Percentiles rank a stretch among this genome's conserved stretches.
These are phyloP conservation scores for Metopolophium dirhodum DNA, from an alignment of 1,140 invertebrate genomes.

Conservation along the genomic window DNA sequence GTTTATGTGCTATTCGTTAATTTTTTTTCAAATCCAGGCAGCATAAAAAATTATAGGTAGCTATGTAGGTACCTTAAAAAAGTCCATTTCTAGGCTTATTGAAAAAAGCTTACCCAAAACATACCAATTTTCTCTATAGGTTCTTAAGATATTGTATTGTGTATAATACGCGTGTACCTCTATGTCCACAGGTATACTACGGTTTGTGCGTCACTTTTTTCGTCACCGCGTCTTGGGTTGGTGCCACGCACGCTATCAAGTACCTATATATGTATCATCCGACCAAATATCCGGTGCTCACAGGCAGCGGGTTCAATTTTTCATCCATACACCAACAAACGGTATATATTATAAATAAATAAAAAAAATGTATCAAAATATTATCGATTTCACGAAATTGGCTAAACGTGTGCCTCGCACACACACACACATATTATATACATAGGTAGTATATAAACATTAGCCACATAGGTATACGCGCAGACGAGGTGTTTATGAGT, in stretches of 20 bases:
- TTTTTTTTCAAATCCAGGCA: background rate
- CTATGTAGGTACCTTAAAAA: background rate
- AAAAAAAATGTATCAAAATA: background rate
- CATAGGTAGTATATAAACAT: no score
- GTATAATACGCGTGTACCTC: background rate
- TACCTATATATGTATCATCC: conserved; percentile 72
- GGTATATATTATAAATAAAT: background rate
- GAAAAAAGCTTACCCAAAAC: background rate
- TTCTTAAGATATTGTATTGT: background rate
- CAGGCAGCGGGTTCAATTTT: conserved; percentile 17
- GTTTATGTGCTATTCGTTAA: background rate
- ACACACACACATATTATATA: background rate
- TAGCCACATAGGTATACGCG: background rate
- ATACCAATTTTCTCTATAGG: background rate
- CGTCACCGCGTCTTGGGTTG: conserved; percentile 87
- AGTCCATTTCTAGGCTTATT: background rate
- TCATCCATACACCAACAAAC: conserved; percentile 51
- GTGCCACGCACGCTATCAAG: conserved; percentile 86
- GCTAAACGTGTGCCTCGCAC: background rate
- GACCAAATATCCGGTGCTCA: conserved; percentile 50
- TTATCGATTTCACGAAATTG: background rate
- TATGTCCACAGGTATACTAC: conserved; percentile 75
- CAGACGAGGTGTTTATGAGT: background rate
- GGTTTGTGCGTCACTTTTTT: conserved; percentile 84
- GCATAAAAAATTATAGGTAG: no score